These are phyloP conservation scores for Meiosimyza decipiens DNA, from an alignment of 2,888 invertebrate species.

Conservation along the genomic window DNA sequence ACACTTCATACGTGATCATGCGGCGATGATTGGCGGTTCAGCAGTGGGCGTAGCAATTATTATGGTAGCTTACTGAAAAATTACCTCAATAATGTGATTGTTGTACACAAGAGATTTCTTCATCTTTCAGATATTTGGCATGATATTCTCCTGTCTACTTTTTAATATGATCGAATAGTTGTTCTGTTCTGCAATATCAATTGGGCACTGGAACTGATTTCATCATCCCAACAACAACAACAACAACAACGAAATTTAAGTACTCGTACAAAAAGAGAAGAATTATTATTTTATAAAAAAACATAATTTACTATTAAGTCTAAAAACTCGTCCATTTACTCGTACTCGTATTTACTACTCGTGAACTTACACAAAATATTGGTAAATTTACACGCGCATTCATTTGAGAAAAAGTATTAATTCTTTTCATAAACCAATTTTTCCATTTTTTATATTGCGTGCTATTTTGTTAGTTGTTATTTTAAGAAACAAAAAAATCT, in stretches of 20 bases:
- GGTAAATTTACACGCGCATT: constrained; percentile 15
- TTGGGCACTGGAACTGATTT: neutral
- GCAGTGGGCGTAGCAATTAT: constrained; percentile 86
- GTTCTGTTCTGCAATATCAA: neutral
- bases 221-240: constrained; percentile 8
- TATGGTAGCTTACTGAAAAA: constrained; percentile 72
- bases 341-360: neutral
- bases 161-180: constrained; percentile 84
- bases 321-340: too few relatives aligned
- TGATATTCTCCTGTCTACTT: constrained; percentile 85
- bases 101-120: constrained; percentile 35
- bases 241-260: neutral
- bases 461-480: constrained; percentile 15
- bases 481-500: neutral
- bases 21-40: constrained; percentile 81
- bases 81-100: neutral
- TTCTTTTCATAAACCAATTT: neutral
- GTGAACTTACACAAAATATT: constrained; percentile 7
- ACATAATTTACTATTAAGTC: too few relatives aligned
- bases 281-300: too few relatives aligned
- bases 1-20: constrained; percentile 80
- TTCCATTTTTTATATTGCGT: constrained; percentile 12
- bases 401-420: constrained; percentile 17
- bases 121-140: constrained; percentile 78
- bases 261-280: neutral